A percentile compares a stretch with the other conserved stretches of the same genome.
These are phyloP conservation scores for Phorcus lineatus DNA, from an alignment of 2,888 invertebrate genomes.

Conservation along the genomic window DNA sequence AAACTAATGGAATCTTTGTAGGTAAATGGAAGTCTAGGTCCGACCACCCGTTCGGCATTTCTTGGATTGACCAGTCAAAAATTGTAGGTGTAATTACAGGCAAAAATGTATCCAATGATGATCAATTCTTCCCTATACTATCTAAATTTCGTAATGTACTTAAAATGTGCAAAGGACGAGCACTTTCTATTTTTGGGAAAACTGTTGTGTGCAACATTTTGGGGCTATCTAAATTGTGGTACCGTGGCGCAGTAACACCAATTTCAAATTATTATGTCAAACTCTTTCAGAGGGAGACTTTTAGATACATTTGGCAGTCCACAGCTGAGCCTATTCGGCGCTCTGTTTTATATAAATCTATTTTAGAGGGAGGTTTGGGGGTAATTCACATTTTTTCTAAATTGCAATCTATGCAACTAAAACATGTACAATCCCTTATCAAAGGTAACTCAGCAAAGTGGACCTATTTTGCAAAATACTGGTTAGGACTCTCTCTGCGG, in stretches of 20 bases:
- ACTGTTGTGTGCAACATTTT: constrained; percentile 32
- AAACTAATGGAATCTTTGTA: constrained; percentile 22
- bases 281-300: constrained; percentile 25
- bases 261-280: constrained; percentile 26
- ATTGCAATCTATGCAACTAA: constrained; percentile 29
- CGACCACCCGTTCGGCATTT: constrained; percentile 30
- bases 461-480: constrained; percentile 27
- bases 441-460: constrained; percentile 28
- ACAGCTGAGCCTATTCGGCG: constrained; percentile 11
- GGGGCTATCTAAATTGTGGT: constrained; percentile 32
- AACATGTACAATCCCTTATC: constrained; percentile 30
- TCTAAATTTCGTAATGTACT: too few relatives aligned
- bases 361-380: constrained; percentile 31
- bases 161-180: not conserved
- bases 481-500: constrained; percentile 25
- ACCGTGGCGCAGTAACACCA: constrained; percentile 12
- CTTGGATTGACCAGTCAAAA: constrained; percentile 40
- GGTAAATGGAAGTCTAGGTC: constrained; percentile 25
- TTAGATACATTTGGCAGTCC: constrained; percentile 33
- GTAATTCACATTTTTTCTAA: constrained; percentile 27
- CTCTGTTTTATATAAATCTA: constrained; percentile 25
- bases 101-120: constrained; percentile 28
- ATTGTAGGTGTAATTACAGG: constrained; percentile 40
- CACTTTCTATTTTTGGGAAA: constrained; percentile 33
- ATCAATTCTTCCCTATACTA: not conserved